These are phyloP conservation scores for Drosophila sucinea DNA, from an alignment of 1,140 invertebrate genomes.

Conservation along the genomic window DNA sequence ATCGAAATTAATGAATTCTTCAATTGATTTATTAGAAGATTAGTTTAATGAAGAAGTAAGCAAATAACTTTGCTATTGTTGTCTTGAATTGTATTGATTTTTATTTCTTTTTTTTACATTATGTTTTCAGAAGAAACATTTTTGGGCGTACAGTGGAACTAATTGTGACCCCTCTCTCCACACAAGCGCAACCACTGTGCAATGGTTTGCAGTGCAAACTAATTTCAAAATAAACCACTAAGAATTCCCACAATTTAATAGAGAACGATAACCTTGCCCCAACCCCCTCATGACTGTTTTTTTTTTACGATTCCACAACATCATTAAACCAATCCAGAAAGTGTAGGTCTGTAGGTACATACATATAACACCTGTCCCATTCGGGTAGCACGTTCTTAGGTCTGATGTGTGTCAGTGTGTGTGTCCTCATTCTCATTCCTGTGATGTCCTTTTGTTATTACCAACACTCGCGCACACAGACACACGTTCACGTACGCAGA, in stretches of 20 bases:
- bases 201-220: not conserved
- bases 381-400: not conserved
- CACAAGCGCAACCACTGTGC: no score
- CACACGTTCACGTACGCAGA: slow-evolving; percentile 25
- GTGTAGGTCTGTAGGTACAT: slow-evolving; percentile 12
- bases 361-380: not conserved
- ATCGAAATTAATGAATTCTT: no score
- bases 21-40: no score
- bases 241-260: not conserved
- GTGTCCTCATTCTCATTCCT: slow-evolving; percentile 7
- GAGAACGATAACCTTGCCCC: not conserved
- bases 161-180: no score
- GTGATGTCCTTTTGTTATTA: slow-evolving; percentile 11
- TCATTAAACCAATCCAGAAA: slow-evolving; percentile 70
- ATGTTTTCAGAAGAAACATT: no score
- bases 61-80: no score
- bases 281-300: slow-evolving; percentile 48
- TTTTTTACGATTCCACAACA: slow-evolving; percentile 76
- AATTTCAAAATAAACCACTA: slow-evolving; percentile 21
- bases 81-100: no score
- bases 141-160: no score
- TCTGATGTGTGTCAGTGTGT: not conserved
- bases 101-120: no score
- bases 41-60: no score
- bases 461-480: slow-evolving; percentile 26